These are phyloP conservation scores for Cyclophora albipunctata DNA, from an alignment of 2,888 invertebrate species.

Conservation along the genomic window DNA sequence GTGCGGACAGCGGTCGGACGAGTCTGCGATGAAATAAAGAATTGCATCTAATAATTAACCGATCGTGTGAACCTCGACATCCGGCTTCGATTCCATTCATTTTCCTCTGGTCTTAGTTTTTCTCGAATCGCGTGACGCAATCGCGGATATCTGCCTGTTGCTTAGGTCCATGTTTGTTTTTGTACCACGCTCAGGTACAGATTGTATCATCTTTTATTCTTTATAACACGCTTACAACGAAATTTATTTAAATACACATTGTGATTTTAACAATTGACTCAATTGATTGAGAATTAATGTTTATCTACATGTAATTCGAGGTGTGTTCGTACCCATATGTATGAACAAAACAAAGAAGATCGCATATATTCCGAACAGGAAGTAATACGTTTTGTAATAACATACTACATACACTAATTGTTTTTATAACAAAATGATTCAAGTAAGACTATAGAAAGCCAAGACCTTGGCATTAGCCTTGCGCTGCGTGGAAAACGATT, in stretches of 20 bases:
- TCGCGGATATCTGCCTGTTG: slow-evolving; percentile 44
- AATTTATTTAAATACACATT: too few relatives aligned
- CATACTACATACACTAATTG: neutral
- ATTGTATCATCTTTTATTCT: slow-evolving; percentile 15
- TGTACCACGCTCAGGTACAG: slow-evolving; percentile 11
- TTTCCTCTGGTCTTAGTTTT: slow-evolving; percentile 58
- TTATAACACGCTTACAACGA: too few relatives aligned
- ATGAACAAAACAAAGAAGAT: too few relatives aligned
- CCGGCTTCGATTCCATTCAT: slow-evolving; percentile 64
- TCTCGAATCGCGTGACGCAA: slow-evolving; percentile 59
- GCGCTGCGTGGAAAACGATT: slow-evolving; percentile 56
- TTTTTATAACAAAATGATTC: slow-evolving; percentile 8
- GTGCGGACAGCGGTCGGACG: slow-evolving; percentile 40
- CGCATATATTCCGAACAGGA: too few relatives aligned
- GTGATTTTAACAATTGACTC: too few relatives aligned
- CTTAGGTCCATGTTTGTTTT: neutral
- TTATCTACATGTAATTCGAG: too few relatives aligned
- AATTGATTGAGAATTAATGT: too few relatives aligned
- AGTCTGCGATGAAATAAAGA: slow-evolving; percentile 23
- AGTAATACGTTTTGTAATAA: too few relatives aligned
- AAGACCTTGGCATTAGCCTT: slow-evolving; percentile 71
- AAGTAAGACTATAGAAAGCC: slow-evolving; percentile 50
- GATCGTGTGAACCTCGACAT: slow-evolving; percentile 62
- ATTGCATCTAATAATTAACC: slow-evolving; percentile 31
- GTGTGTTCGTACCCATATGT: too few relatives aligned